Percentiles rank a stretch among this genome's conserved stretches.
Evolutionary conservation across 2,797 vertebrate species (phyloP).

Genomic region (Notoglanidium macrostoma): DNA sequence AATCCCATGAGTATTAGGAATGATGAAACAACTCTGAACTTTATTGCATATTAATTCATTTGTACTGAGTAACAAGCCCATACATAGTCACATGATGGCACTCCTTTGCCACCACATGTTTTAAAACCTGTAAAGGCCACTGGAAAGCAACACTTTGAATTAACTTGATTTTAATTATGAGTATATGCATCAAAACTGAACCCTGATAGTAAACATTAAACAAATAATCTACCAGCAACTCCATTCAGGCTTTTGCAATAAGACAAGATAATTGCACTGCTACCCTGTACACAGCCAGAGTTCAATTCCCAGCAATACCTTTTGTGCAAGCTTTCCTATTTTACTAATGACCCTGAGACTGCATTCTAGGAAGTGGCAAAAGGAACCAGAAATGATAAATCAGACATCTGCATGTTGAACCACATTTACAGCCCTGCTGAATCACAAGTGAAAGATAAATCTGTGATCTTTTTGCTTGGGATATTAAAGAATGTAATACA

Average conservation of each 20-base stretch:
- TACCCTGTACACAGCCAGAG: not conserved
- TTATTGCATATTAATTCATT: not conserved
- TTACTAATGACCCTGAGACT: not conserved
- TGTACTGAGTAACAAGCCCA: not conserved
- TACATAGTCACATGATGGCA: not conserved
- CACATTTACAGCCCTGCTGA: not conserved
- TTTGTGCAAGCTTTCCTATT: not conserved
- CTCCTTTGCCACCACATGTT: not conserved
- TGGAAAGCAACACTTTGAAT: not conserved
- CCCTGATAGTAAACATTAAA: not conserved
- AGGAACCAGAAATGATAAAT: constrained; percentile 15
- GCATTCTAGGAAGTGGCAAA: not conserved
- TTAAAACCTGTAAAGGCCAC: not conserved
- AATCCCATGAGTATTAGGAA: not conserved
- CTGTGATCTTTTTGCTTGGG: not conserved
- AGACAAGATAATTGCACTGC: not conserved
- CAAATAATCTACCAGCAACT: not conserved
- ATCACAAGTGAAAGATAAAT: not conserved
- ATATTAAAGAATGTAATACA: not conserved
- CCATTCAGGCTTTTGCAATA: not conserved
- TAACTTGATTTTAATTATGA: not conserved
- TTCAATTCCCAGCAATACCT: not conserved
- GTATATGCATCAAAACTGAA: not conserved
- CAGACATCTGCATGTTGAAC: not conserved
- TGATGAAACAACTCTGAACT: not conserved